Base-by-base conservation (phyloP, 2,113 vertebrate species). In the Nothoprocta perdicaria region DNA sequence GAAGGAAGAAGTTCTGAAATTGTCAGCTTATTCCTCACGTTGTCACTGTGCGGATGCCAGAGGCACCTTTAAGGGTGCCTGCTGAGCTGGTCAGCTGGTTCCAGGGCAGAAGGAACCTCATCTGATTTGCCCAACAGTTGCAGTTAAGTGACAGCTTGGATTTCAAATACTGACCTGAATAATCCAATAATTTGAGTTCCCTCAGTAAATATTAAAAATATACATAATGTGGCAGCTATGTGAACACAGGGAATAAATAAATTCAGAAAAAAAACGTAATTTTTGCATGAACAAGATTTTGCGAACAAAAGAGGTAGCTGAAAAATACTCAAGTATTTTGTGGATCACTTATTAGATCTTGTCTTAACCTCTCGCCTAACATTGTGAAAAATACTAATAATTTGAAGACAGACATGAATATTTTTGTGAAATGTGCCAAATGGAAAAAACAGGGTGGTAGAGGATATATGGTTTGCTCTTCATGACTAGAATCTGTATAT, bases 401-500 rank as follows among this genome's bases (percentile, higher is more conserved):
- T 94, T 94, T 90, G 80, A 85, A 90, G 80, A 80, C 68, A 91
- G 82, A 88, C 21, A 1, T 58, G 84, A 89, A 48, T 80, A 94
- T 92, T 94, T 95, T 91, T 43, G 73, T 78, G 88, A 86, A 91
- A 74, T 81, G 63, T 93, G 87, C 96, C 86, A 95, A 95, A 93
- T 95, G 94, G 95, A 95, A 96, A 96, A 96, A 91, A 4, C 66
- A 84, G 93, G 90, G 87, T 86, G 94, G 91, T 94, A 83, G 93
- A 96, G 91, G 87, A 94, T 95, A 93, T 96, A 95, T 62, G 80
- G 92, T 90, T 96, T 93, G 91, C 88, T 93, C 92, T 93, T 91
- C 92, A 93, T 93, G 82, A 94, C 92, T 96, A 90, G 90, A 78
- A 95, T 97, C 94, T 95, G 94, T 96, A 93, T 94, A 93, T 94